Conservation (phyloP, 2,113 vertebrate genomes). For the Misgurnus anguillicaudatus region DNA sequence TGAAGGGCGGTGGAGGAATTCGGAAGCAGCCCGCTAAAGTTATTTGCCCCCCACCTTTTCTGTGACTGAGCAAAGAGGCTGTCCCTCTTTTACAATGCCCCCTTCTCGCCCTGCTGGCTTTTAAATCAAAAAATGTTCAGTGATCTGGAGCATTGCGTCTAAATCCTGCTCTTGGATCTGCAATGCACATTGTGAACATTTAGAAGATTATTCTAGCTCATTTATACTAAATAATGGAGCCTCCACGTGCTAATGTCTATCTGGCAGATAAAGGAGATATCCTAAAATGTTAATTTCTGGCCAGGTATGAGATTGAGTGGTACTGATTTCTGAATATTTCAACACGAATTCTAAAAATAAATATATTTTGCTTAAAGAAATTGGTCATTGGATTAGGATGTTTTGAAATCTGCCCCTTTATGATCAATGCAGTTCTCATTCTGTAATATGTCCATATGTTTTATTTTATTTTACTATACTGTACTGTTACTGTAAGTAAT, state of each 20-base stretch:
- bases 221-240: neutral
- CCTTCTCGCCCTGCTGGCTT: constrained; percentile 5
- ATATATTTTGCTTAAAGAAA: no score
- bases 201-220: neutral
- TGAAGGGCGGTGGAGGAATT: constrained; percentile 72
- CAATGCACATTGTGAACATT: neutral
- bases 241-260: neutral
- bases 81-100: constrained; percentile 27
- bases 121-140: constrained; percentile 30
- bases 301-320: neutral
- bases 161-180: neutral
- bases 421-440: no score
- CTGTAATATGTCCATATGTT: no score
- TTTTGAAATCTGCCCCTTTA: no score
- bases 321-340: no score
- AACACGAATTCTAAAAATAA: no score
- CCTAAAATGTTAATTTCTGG: no score
- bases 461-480: no score
- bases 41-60: constrained; percentile 57
- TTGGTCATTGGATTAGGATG: no score
- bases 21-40: constrained; percentile 66
- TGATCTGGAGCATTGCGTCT: constrained; percentile 2
- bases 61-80: neutral
- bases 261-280: neutral
- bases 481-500: no score